Evolutionary conservation across 2,797 vertebrate genomes (phyloP).

Genomic region (Hydrolagus colliei): DNA sequence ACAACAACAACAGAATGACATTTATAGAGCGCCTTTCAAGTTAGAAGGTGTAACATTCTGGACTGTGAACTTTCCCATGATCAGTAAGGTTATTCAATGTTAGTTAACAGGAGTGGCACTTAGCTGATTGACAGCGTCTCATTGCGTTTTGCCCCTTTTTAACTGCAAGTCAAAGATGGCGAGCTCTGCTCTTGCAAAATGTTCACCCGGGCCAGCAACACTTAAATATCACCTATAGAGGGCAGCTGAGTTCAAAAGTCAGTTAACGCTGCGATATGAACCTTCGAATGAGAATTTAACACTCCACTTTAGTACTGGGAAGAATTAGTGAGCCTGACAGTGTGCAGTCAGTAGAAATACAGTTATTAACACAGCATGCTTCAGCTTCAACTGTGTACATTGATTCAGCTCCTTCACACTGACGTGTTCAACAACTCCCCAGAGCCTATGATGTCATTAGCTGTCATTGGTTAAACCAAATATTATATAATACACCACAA

Average conservation of each 20-base stretch:
- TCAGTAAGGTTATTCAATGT: no score
- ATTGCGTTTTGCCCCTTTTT: background rate
- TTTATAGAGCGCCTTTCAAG: background rate
- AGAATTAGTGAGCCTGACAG: conserved; percentile 9
- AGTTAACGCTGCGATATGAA: background rate
- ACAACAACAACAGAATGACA: background rate
- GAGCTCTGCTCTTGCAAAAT: background rate
- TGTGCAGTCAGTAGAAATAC: background rate
- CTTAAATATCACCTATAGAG: background rate
- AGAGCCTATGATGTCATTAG: background rate
- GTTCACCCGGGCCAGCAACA: background rate
- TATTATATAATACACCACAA: background rate
- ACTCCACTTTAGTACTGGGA: conserved; percentile 1
- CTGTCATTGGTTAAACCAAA: background rate
- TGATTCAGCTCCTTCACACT: conserved; percentile 16
- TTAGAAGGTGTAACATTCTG: background rate
- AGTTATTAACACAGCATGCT: conserved; percentile 17
- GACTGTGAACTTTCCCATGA: background rate
- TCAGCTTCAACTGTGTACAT: conserved; percentile 21
- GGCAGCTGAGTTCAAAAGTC: background rate
- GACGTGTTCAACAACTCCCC: background rate
- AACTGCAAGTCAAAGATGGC: background rate
- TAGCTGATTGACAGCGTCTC: background rate
- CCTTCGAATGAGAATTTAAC: background rate
- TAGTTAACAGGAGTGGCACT: background rate